Evolutionary conservation across 1,140 invertebrate genomes (phyloP).

Genomic region (Drosophila fuyamai): DNA sequence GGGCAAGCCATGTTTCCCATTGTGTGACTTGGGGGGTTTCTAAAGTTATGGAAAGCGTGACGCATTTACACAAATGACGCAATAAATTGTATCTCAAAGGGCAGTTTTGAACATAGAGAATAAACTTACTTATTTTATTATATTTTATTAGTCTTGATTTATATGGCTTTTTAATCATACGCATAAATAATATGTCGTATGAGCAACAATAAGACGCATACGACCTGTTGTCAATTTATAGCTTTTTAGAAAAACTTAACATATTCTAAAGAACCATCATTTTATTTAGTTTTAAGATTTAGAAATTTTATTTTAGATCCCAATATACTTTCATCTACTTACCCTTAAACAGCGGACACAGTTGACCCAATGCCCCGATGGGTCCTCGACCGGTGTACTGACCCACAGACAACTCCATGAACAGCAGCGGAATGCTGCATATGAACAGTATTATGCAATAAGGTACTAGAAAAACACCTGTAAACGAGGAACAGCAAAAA

Average conservation of each 20-base stretch:
- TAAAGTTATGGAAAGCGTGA: slow-evolving; percentile 36
- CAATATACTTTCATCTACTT: slow-evolving; percentile 52
- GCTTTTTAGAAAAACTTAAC: too few species aligned
- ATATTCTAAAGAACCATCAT: too few species aligned
- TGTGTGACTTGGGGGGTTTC: slow-evolving; percentile 33
- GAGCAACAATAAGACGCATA: slow-evolving; percentile 9
- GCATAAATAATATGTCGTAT: background rate
- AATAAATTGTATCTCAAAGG: slow-evolving; percentile 7
- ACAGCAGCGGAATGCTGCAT: slow-evolving; percentile 92
- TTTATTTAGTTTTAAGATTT: background rate
- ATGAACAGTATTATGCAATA: slow-evolving; percentile 93
- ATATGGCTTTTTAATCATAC: too few species aligned
- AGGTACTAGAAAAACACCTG: slow-evolving; percentile 93
- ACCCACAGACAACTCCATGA: slow-evolving; percentile 93
- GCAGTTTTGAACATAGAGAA: background rate
- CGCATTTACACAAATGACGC: slow-evolving; percentile 48
- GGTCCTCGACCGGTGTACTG: slow-evolving; percentile 93
- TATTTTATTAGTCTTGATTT: too few species aligned
- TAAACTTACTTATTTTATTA: too few species aligned
- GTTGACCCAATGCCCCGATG: slow-evolving; percentile 92
- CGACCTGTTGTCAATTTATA: background rate
- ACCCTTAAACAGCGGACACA: slow-evolving; percentile 95
- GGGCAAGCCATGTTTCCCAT: slow-evolving; percentile 30
- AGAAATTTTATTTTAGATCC: too few species aligned
- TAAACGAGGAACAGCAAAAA: slow-evolving; percentile 52